These are phyloP conservation scores for Gari tellinella DNA, from an alignment of 2,888 invertebrate genomes.

Conservation along the genomic window DNA sequence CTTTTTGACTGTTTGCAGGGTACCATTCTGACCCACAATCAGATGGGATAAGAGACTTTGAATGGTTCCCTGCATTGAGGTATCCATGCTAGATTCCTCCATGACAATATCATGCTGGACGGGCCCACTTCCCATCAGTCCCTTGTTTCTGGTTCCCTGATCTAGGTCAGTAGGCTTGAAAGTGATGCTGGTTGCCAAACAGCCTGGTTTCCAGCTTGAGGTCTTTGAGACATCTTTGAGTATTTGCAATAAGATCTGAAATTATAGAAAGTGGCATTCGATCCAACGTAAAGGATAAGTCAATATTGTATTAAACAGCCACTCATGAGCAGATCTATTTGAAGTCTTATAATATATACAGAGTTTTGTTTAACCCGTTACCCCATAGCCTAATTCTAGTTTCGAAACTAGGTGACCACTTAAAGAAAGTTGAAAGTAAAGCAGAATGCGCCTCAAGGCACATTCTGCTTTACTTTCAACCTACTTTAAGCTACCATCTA, in stretches of 20 bases:
- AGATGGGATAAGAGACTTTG: conserved; percentile 11
- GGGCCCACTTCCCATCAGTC: conserved; percentile 42
- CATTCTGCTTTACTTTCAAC: too few relatives aligned
- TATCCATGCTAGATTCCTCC: conserved; percentile 59
- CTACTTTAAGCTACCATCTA: too few relatives aligned
- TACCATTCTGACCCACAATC: conserved; percentile 23
- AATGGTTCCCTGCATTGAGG: conserved; percentile 28
- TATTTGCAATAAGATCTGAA: conserved; percentile 68
- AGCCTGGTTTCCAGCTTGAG: conserved; percentile 77
- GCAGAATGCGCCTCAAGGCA: too few relatives aligned
- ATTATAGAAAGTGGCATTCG: not conserved
- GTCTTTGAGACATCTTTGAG: conserved; percentile 73
- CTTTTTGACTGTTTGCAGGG: conserved; percentile 60
- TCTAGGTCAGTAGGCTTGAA: conserved; percentile 46
- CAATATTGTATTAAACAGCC: too few relatives aligned
- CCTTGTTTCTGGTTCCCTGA: conserved; percentile 20
- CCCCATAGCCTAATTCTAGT: too few relatives aligned
- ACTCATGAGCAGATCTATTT: too few relatives aligned
- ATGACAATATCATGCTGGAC: conserved; percentile 71
- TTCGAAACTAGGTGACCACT: too few relatives aligned
- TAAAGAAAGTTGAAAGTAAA: too few relatives aligned
- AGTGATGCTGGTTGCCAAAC: conserved; percentile 62
- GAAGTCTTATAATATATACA: too few relatives aligned
- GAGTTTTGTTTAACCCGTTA: too few relatives aligned
- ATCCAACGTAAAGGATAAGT: too few relatives aligned